These are phyloP conservation scores for Podilymbus podiceps DNA, from an alignment of 2,113 vertebrate genomes.

Conservation along the genomic window DNA sequence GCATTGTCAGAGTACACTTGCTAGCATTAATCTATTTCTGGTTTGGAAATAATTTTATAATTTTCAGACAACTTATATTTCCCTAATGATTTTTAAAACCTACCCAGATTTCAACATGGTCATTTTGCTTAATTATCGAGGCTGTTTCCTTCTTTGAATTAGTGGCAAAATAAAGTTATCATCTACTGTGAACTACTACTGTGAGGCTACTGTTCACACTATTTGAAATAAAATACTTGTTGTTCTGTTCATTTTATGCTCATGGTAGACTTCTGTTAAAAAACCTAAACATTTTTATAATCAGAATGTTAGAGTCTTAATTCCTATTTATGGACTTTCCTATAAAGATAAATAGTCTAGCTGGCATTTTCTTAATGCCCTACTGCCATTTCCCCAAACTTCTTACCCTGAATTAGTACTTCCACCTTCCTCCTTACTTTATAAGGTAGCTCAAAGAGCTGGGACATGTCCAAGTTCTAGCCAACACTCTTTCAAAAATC, in stretches of 20 bases:
- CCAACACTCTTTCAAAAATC: background rate
- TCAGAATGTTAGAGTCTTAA: background rate
- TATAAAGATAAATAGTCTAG: background rate
- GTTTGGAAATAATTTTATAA: background rate
- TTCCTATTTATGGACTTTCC: background rate
- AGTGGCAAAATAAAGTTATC: background rate
- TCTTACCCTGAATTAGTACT: background rate
- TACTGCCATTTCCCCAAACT: background rate
- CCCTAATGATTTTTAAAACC: background rate
- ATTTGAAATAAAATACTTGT: background rate
- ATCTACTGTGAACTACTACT: background rate
- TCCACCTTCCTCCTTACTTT: background rate
- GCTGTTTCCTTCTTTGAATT: background rate
- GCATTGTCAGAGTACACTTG: background rate
- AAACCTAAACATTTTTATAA: background rate
- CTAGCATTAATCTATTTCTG: background rate
- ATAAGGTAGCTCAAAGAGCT: background rate
- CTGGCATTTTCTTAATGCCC: background rate
- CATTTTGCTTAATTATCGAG: background rate
- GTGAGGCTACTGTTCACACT: background rate
- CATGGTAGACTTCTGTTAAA: background rate
- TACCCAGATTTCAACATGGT: background rate
- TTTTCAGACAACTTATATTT: slow-evolving; percentile 4
- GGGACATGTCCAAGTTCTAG: background rate
- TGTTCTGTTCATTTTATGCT: background rate